These are phyloP conservation scores for Aricia artaxerxes DNA, from an alignment of 2,888 invertebrate genomes.

Conservation along the genomic window DNA sequence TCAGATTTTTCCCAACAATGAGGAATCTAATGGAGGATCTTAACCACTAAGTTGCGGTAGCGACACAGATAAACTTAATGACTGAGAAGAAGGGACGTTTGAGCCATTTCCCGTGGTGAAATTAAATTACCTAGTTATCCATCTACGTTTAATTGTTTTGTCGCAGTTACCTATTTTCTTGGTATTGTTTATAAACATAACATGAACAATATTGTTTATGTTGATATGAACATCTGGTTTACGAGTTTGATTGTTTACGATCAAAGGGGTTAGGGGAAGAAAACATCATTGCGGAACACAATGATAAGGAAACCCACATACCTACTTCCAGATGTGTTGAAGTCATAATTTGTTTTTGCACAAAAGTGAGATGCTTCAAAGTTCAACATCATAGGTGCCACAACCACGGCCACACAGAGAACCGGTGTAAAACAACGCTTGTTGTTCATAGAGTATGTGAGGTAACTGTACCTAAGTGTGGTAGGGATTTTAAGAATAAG, in stretches of 20 bases:
- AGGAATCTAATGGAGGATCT: slow-evolving; percentile 22
- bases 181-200: neutral
- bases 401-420: too few species aligned
- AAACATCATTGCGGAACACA: too few species aligned
- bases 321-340: too few species aligned
- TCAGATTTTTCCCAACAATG: slow-evolving; percentile 23
- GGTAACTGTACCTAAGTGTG: too few species aligned
- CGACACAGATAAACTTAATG: slow-evolving; percentile 6
- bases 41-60: slow-evolving; percentile 9
- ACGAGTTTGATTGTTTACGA: neutral
- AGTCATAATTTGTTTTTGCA: too few species aligned
- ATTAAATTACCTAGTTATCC: slow-evolving; percentile 16
- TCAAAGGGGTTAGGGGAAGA: too few species aligned
- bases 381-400: too few species aligned
- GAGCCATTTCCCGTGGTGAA: slow-evolving; percentile 11
- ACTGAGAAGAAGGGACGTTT: slow-evolving; percentile 13
- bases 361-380: too few species aligned
- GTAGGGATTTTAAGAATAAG: too few species aligned
- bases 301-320: too few species aligned
- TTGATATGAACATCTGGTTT: neutral
- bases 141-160: slow-evolving; percentile 3
- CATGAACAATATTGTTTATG: neutral
- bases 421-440: too few species aligned
- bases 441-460: too few species aligned
- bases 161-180: neutral